Conservation (phyloP, 35 echinoderm and acorn worm species). For the Heliocidaris tuberculata region DNA sequence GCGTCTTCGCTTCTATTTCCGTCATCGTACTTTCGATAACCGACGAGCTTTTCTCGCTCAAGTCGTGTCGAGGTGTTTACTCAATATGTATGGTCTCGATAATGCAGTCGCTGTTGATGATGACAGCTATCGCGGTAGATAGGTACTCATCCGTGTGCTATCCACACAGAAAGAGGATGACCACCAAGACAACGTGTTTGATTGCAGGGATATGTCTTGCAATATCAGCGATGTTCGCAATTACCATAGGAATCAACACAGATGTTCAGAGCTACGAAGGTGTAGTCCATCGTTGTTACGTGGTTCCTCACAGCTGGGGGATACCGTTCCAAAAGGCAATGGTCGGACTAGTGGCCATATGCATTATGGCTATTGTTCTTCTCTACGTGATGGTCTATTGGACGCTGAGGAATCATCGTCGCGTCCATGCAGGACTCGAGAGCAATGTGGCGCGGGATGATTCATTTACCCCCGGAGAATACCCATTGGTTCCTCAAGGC, state of each 20-base stretch:
- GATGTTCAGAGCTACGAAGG: not conserved
- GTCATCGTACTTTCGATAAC: not conserved
- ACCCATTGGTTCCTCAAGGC: not conserved
- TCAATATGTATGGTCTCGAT: not conserved
- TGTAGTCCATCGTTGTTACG: not conserved
- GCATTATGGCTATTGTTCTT: not conserved
- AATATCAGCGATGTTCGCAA: not conserved
- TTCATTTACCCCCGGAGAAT: not conserved
- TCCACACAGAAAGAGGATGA: not conserved
- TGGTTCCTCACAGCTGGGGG: not conserved
- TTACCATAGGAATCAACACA: not conserved
- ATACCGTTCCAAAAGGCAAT: not conserved
- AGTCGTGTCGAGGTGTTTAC: not conserved
- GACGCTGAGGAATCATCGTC: not conserved
- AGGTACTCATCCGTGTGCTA: not conserved
- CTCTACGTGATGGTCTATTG: not conserved
- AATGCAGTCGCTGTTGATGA: constrained; percentile 22
- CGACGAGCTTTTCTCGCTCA: not conserved
- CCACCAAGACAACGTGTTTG: not conserved
- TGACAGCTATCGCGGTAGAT: not conserved
- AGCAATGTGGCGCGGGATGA: not conserved
- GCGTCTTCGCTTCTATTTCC: not conserved
- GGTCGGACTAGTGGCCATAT: not conserved
- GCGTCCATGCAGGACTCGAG: not conserved
- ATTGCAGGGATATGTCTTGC: not conserved